Percentiles rank a stretch among this genome's conserved stretches.
phyloP scores from a whole-genome alignment of 2,797 vertebrate species.

The Eptatretus atami region DNA sequence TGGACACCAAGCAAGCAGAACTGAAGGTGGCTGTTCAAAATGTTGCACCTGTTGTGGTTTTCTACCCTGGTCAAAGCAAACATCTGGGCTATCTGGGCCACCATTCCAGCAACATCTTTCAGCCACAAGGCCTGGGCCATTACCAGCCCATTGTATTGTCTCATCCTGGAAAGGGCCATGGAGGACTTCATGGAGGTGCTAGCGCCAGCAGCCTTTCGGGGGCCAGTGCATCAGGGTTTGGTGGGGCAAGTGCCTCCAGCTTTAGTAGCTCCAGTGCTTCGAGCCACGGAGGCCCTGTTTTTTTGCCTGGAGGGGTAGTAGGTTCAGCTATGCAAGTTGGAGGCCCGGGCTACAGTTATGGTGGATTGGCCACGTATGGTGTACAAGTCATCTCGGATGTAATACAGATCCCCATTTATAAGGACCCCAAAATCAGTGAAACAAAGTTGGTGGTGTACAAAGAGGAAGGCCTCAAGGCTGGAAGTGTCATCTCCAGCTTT shows the following conservation, averaged over 20 bases:
- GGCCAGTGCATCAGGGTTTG: too few relatives aligned
- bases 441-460: constrained; percentile 5
- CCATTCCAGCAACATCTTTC: not conserved
- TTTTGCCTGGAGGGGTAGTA: too few relatives aligned
- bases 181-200: too few relatives aligned
- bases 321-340: too few relatives aligned
- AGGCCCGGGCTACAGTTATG: not conserved
- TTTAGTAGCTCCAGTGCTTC: too few relatives aligned
- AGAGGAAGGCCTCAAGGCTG: constrained; percentile 3
- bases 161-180: too few relatives aligned
- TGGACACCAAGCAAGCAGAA: not conserved
- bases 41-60: not conserved
- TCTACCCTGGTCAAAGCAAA: not conserved
- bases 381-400: not conserved
- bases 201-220: too few relatives aligned
- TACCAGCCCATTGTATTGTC: not conserved
- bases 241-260: too few relatives aligned
- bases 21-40: constrained; percentile 2
- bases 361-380: not conserved
- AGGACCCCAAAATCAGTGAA: not conserved
- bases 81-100: not conserved
- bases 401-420: not conserved
- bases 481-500: constrained; percentile 4
- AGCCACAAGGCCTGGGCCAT: not conserved
- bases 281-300: too few relatives aligned